Conservation (phyloP, 2,888 invertebrate genomes). For the Bombylius major region DNA sequence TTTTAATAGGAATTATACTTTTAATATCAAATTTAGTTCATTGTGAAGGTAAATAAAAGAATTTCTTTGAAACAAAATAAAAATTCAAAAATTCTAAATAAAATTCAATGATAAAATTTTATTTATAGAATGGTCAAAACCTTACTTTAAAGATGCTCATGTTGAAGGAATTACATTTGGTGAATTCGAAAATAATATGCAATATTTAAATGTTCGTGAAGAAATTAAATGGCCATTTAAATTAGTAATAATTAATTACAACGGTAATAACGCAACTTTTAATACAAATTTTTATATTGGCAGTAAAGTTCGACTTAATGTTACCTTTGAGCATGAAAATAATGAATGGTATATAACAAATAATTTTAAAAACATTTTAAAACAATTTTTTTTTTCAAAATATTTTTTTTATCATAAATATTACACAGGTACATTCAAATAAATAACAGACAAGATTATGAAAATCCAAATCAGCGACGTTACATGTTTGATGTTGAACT, state of each 20-base stretch:
- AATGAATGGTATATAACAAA: conserved; percentile 2
- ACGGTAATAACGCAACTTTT: conserved; percentile 8
- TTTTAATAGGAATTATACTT: not conserved
- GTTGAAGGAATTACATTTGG: too few relatives aligned
- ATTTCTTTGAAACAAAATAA: conserved; percentile 1
- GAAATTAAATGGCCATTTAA: conserved; percentile 18
- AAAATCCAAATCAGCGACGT: conserved; percentile 35
- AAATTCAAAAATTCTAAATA: too few relatives aligned
- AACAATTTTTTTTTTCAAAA: not conserved
- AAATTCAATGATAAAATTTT: too few relatives aligned
- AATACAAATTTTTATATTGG: conserved; percentile 15
- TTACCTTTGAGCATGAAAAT: conserved; percentile 10
- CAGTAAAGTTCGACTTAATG: conserved; percentile 17
- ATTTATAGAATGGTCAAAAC: too few relatives aligned
- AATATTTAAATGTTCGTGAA: conserved; percentile 14
- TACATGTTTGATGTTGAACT: conserved; percentile 37
- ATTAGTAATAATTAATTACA: conserved; percentile 18
- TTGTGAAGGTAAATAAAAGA: not conserved
- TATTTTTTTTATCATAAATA: conserved; percentile 11
- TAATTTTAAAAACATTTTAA: not conserved
- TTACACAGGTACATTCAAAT: conserved; percentile 21
- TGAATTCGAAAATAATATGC: too few relatives aligned
- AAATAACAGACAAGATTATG: conserved; percentile 42
- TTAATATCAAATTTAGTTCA: not conserved
- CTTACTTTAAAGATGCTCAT: too few relatives aligned